Percentiles rank a stretch among this genome's conserved stretches.
phyloP scores from a whole-genome alignment of 2,888 invertebrate genomes.

The Tineola bisselliella region DNA sequence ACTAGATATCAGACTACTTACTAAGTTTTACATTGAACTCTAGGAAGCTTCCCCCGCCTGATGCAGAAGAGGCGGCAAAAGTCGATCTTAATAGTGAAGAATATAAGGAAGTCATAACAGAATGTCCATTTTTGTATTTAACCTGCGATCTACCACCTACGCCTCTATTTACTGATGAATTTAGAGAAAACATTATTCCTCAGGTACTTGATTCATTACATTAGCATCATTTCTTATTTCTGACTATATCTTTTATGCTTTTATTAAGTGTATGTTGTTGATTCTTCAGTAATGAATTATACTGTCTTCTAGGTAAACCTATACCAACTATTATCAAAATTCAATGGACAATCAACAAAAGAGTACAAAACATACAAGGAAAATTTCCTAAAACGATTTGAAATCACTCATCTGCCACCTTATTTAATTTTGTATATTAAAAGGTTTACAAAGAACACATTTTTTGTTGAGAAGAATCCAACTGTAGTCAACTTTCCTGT shows the following conservation, averaged over 20 bases:
- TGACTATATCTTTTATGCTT: too few species aligned
- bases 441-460: constrained; percentile 98
- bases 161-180: constrained; percentile 96
- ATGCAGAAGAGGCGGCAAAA: constrained; percentile 89
- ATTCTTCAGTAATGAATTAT: too few species aligned
- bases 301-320: constrained; percentile 95
- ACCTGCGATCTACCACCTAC: constrained; percentile 98
- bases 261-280: too few species aligned
- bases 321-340: constrained; percentile 92
- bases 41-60: constrained; percentile 92
- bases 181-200: constrained; percentile 98
- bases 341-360: constrained; percentile 94
- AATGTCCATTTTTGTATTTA: constrained; percentile 94
- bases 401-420: constrained; percentile 91
- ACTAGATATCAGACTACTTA: too few species aligned
- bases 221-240: neutral
- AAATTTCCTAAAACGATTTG: constrained; percentile 96
- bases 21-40: neutral
- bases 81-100: constrained; percentile 83
- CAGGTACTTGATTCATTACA: constrained; percentile 75
- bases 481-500: constrained; percentile 99
- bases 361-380: constrained; percentile 99
- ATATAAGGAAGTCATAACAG: constrained; percentile 86
- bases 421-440: constrained; percentile 97
- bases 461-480: constrained; percentile 98